Evolutionary conservation across 2,888 invertebrate genomes (phyloP), one percentile per base, ranked within the genome.

Genomic region (Cheilosia pagana): DNA sequence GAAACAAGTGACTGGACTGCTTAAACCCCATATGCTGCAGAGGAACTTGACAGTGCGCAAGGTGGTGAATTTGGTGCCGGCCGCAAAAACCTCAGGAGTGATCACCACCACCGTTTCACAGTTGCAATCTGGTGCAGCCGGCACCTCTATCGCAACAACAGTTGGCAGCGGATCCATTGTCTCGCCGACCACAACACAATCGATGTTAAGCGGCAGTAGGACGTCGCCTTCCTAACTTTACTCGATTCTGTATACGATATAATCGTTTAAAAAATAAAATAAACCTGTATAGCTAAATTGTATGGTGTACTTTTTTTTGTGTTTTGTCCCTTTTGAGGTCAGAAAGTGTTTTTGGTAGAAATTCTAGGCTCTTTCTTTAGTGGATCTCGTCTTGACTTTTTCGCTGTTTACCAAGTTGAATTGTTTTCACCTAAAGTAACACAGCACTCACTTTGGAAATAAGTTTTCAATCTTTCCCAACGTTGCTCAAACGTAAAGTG

Each of bases 21-120:
- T 89, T 21, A 88, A 88, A 50, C 87, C 87, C 5, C 88, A 88
- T 67, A 62, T 90, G 28, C 57, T 90, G 10, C 90, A 90, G 87
- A 89, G 89, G 7, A 90, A 89, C 87, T 65, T 90, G 25, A 90
- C 90, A 14, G 89, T 90, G 3, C 88, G 89, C 10, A 90, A 90
- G 78, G 82, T 90, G 50, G 88, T 90, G 0, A 90, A 89, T 63
- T 72, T 89, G 8, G 86, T 89, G 19, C 88, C 88, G n/a, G 65
- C 86, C 12, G 86, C 87, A 48, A 87, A 87, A 31, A 82, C 86
- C 39, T 87, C 74, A 19, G 87, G 65, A 45, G 87, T 87, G 28
- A 87, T 60, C 77, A 87, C 67, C 74, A 87, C 57, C 65, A 87
- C 81, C 14, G 81, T 83, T 14, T 86, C 88, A 7, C 87, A 86